Evolutionary conservation across 2,888 invertebrate genomes (phyloP).

Genomic region (Latheticus oryzae): DNA sequence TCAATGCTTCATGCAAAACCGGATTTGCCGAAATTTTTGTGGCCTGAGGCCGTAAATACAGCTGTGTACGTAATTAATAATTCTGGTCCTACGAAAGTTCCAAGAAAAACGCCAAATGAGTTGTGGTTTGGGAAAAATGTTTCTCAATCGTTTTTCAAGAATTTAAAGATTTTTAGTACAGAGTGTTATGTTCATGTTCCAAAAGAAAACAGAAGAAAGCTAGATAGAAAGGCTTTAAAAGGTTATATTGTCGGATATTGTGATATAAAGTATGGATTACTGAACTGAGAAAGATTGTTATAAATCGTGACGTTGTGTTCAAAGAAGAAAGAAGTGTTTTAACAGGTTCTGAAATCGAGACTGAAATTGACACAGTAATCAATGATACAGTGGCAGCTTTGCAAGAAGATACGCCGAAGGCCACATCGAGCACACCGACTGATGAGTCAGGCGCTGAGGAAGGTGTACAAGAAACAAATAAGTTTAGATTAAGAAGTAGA

Average conservation of each 20-base stretch:
- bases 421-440: too few species aligned
- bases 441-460: too few species aligned
- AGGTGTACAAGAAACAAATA: too few species aligned
- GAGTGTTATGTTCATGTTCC: slow-evolving; percentile 47
- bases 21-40: slow-evolving; percentile 37
- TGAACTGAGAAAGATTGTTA: slow-evolving; percentile 15
- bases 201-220: slow-evolving; percentile 42
- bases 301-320: slow-evolving; percentile 35
- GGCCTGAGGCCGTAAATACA: slow-evolving; percentile 48
- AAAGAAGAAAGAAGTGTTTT: not conserved
- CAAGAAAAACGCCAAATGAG: slow-evolving; percentile 39
- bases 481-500: too few species aligned
- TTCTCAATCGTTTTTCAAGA: slow-evolving; percentile 1
- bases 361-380: too few species aligned
- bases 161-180: slow-evolving; percentile 46
- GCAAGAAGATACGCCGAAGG: too few species aligned
- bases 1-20: slow-evolving; percentile 41
- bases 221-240: slow-evolving; percentile 35
- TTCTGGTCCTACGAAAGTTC: slow-evolving; percentile 38
- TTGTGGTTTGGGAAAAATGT: slow-evolving; percentile 3
- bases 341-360: too few species aligned
- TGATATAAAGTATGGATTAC: slow-evolving; percentile 37
- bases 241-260: slow-evolving; percentile 41
- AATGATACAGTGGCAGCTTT: too few species aligned
- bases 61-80: slow-evolving; percentile 46